phyloP scores from a whole-genome alignment of 2,113 vertebrate species.

The Heteronetta atricapilla region DNA sequence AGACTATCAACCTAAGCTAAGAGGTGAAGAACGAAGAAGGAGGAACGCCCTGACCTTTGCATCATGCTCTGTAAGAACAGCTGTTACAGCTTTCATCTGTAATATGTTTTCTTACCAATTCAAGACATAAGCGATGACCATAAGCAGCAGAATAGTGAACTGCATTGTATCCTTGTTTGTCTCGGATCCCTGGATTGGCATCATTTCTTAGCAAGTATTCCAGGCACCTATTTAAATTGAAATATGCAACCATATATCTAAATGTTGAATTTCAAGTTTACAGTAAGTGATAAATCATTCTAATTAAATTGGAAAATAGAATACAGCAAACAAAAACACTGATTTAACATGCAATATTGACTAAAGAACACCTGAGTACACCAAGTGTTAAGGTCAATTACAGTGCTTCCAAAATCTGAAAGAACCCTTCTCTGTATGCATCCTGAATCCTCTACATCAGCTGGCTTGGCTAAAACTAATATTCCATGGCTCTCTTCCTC shows the following conservation, averaged over 20 bases:
- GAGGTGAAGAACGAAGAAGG: background rate
- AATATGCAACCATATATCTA: constrained; percentile 33
- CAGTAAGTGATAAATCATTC: constrained; percentile 2
- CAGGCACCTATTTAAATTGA: constrained; percentile 88
- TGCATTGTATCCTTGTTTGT: constrained; percentile 97
- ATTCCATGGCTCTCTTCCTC: background rate
- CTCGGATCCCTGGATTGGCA: constrained; percentile 95
- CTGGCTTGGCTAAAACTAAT: background rate
- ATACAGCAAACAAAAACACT: background rate
- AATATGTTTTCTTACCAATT: constrained; percentile 75
- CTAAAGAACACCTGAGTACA: background rate
- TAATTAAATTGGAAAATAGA: constrained; percentile 25
- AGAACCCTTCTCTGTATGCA: background rate
- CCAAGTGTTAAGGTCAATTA: background rate
- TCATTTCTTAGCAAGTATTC: constrained; percentile 97
- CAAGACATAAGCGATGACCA: constrained; percentile 82
- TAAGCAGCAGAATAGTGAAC: constrained; percentile 92
- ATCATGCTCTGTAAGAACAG: background rate
- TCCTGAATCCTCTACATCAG: background rate
- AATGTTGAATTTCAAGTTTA: constrained; percentile 39
- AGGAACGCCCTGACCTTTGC: background rate
- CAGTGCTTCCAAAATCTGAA: background rate
- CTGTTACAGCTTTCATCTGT: background rate
- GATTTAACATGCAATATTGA: background rate
- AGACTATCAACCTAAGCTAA: background rate